phyloP scores from a whole-genome alignment of 1,140 invertebrate species.

The Stenopsyche tienmushanensis region DNA sequence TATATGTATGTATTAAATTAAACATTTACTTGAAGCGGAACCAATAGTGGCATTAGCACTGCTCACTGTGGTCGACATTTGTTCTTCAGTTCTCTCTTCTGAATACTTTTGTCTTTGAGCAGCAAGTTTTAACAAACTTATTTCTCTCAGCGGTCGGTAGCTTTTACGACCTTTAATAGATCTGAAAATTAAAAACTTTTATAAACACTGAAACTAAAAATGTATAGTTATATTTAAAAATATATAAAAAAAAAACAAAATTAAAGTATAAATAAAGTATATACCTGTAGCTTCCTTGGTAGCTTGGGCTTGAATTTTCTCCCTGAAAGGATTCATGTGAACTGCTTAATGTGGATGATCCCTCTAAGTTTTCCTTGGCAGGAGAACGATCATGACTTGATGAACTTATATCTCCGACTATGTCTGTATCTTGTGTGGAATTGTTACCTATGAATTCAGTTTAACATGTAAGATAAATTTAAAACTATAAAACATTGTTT shows the following conservation, averaged over 20 bases:
- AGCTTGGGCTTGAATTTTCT: background rate
- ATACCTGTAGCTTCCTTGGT: slow-evolving; percentile 8
- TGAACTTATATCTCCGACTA: slow-evolving; percentile 33
- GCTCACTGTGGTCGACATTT: slow-evolving; percentile 21
- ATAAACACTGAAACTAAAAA: no score
- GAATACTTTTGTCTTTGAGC: slow-evolving; percentile 23
- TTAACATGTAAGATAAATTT: background rate
- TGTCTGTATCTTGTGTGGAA: slow-evolving; percentile 36
- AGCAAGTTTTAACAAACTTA: slow-evolving; percentile 35
- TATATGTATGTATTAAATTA: no score
- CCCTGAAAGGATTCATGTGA: slow-evolving; percentile 5
- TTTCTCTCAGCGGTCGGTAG: slow-evolving; percentile 35
- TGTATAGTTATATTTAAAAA: slow-evolving; percentile 5
- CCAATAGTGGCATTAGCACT: slow-evolving; percentile 38
- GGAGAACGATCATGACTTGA: slow-evolving; percentile 29
- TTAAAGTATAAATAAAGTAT: background rate
- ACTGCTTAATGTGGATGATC: background rate
- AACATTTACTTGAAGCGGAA: slow-evolving; percentile 29
- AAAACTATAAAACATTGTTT: background rate
- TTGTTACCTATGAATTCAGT: slow-evolving; percentile 28
- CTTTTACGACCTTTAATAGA: slow-evolving; percentile 38
- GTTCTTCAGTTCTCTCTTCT: background rate
- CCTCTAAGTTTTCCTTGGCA: slow-evolving; percentile 4
- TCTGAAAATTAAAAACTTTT: slow-evolving; percentile 15
- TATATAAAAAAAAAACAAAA: background rate